Evolutionary conservation across 1,140 invertebrate genomes (phyloP).

Genomic region (Procambarus virginalis): DNA sequence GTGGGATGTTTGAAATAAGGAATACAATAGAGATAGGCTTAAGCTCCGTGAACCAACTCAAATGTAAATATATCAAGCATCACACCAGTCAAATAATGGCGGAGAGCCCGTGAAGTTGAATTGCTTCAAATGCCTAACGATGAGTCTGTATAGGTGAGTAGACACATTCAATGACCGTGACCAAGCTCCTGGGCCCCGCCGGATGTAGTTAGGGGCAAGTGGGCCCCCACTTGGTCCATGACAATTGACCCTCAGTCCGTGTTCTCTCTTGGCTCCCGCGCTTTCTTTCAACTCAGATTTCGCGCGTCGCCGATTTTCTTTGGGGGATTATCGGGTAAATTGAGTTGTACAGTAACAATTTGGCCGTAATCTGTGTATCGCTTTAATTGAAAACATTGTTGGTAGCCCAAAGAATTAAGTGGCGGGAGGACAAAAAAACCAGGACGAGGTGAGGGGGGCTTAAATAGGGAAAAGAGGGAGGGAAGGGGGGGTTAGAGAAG

Average conservation of each 20-base stretch:
- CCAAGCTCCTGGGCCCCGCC: background rate
- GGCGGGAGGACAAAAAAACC: background rate
- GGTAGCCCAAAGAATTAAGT: conserved; percentile 42
- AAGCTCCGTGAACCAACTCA: no score
- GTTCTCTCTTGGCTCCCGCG: conserved; percentile 6
- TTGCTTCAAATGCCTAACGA: no score
- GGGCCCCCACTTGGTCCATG: background rate
- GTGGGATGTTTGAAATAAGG: no score
- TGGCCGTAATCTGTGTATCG: conserved; percentile 44
- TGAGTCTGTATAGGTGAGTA: no score
- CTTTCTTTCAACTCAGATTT: conserved; percentile 37
- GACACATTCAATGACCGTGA: no score
- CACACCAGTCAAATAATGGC: no score
- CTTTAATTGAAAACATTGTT: conserved; percentile 52
- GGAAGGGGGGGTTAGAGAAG: background rate
- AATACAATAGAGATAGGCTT: no score
- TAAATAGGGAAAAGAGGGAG: background rate
- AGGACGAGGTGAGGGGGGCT: background rate
- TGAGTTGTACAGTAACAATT: conserved; percentile 33
- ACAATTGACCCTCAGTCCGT: conserved; percentile 7
- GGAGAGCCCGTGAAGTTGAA: no score
- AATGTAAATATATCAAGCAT: no score
- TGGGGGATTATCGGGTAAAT: conserved; percentile 24
- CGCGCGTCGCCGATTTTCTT: conserved; percentile 9
- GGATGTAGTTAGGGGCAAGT: background rate